A percentile compares a stretch with the other conserved stretches of the same genome.
Conservation (phyloP, 2,797 vertebrate genomes). For the Platyrinchus mystaceus region DNA sequence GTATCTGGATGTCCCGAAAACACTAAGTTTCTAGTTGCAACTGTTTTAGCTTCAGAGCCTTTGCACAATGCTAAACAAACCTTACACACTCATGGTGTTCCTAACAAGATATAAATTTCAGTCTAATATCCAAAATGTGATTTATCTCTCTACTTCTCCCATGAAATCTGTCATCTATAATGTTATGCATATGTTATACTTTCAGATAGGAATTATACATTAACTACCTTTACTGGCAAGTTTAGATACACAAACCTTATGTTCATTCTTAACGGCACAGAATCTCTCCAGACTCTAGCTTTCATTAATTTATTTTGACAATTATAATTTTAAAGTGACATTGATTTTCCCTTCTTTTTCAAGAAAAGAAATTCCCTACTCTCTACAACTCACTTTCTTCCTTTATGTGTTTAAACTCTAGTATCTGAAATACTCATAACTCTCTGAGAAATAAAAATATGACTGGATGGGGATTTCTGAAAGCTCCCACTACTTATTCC, state of each 20-base stretch:
- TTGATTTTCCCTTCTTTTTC: neutral
- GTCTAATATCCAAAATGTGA: neutral
- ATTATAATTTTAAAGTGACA: neutral
- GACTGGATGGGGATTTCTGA: slow-evolving; percentile 6
- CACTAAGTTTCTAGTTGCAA: neutral
- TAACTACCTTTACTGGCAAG: neutral
- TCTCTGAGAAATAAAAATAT: slow-evolving; percentile 6
- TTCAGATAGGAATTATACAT: neutral
- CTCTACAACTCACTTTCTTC: neutral
- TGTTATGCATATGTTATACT: neutral
- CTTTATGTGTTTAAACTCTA: neutral
- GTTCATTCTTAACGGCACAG: neutral
- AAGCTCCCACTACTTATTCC: neutral
- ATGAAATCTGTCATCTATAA: neutral
- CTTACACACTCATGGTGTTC: neutral
- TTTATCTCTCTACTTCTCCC: neutral
- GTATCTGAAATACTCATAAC: neutral
- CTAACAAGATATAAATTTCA: neutral
- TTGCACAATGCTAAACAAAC: neutral
- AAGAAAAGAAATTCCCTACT: neutral
- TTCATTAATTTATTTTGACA: neutral
- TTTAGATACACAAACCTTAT: neutral
- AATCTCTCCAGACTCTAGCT: neutral
- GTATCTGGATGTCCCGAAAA: neutral
- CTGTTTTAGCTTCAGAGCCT: neutral